A percentile compares a stretch with the other conserved stretches of the same genome.
Evolutionary conservation across 1,140 invertebrate species (phyloP).

Genomic region (Macrostomum lignano): DNA sequence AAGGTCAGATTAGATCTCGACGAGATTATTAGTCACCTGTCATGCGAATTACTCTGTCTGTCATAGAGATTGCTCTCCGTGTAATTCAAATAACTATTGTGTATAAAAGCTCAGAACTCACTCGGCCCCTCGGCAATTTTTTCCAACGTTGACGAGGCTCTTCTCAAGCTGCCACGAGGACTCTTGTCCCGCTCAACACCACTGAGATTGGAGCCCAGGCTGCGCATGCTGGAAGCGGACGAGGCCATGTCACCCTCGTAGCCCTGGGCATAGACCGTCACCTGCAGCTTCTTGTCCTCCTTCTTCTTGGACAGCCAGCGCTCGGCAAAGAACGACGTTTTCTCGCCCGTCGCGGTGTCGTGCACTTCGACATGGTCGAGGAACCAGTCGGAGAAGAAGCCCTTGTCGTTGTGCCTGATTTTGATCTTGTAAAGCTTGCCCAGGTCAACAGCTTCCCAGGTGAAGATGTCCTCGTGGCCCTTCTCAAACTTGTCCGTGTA

Average conservation of each 20-base stretch:
- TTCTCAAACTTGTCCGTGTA: conserved; percentile 26
- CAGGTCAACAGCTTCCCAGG: conserved; percentile 17
- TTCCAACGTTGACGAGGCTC: no score
- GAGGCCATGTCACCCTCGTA: conserved; percentile 26
- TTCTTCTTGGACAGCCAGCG: conserved; percentile 27
- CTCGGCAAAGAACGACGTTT: conserved; percentile 24
- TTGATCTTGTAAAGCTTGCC: conserved; percentile 24
- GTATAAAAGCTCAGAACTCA: no score
- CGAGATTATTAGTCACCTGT: no score
- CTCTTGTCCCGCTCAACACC: no score
- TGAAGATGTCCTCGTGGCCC: conserved; percentile 11
- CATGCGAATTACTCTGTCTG: no score
- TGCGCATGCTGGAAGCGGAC: no score
- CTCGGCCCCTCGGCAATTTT: no score
- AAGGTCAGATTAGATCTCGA: no score
- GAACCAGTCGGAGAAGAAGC: conserved; percentile 20
- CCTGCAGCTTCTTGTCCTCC: conserved; percentile 24
- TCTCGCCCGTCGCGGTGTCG: conserved; percentile 12
- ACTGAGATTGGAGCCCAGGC: no score
- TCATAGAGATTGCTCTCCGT: no score
- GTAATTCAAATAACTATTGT: no score
- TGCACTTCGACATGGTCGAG: conserved; percentile 19
- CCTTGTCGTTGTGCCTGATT: conserved; percentile 24
- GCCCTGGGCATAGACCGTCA: conserved; percentile 23
- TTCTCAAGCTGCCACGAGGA: no score